Base-by-base conservation (phyloP, 35 echinoderm and acorn worm species). In the Diadema setosum region DNA sequence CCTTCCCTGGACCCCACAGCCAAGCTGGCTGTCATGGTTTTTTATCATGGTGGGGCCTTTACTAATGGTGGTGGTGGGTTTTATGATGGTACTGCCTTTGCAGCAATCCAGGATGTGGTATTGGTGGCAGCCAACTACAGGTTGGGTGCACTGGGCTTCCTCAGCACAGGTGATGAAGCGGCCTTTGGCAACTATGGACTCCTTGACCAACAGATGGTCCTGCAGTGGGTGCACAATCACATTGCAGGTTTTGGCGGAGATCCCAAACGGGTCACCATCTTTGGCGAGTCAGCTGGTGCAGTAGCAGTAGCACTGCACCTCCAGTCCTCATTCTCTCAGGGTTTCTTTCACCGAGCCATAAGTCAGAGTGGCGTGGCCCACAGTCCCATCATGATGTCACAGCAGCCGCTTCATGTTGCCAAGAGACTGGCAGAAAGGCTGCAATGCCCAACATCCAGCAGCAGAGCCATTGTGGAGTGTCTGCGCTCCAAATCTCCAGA, bases 221-320 rank as follows among this genome's bases (percentile, higher is more conserved):
- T 94, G 4, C 81, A 65, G 37, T 99, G 96, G 96, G 83, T 99
- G 2, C 85, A 91, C 55, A 64, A 80, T 36, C 91, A 99, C 75
- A 99, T 99, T 39, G 80, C 86, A 7, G 25, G 70, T 25, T 99
- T 99, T 87, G 96, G 96, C 42, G 96, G 96, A 42, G 87, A 95
- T 60, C 80, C 70, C 31, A 42, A 82, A 11, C 39, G 70, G 18
- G 70, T 99, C 18, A 95, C 96, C 35, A 91, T 98, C 46, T 69
- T 92, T 92, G 92, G 96, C 0, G 92, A 94, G 42, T 99, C 96
- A 8, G 81, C 93, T 21, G 96, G 96, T 12, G 96, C 76, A 11
- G 88, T 99, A 58, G 86, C 69, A 36, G 86, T 90, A 15, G 58
- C 81, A 36, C 45, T 95, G 7, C 96, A 99, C 17, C 45, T 86